Percentiles rank a stretch among this genome's conserved stretches.
These are phyloP conservation scores for Paramormyrops kingsleyae DNA, from an alignment of 2,113 vertebrate species.

Conservation along the genomic window DNA sequence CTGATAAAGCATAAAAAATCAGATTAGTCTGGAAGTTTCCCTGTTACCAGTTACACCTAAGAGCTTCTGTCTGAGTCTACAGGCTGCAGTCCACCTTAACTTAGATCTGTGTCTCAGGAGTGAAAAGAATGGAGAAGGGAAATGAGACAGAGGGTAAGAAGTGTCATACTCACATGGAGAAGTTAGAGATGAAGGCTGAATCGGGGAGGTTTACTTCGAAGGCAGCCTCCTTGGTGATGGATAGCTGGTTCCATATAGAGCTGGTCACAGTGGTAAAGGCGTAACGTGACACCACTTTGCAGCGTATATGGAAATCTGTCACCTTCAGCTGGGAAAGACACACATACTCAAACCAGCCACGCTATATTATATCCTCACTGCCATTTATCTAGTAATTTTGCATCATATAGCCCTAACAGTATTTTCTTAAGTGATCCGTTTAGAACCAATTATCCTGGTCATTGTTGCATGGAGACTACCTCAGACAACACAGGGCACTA, in stretches of 20 bases:
- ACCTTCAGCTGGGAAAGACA: conserved; percentile 57
- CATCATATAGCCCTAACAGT: background rate
- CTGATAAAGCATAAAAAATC: background rate
- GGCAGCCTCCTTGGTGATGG: conserved; percentile 62
- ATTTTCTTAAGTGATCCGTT: background rate
- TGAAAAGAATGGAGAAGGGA: background rate
- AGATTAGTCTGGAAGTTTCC: background rate
- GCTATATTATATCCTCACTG: background rate
- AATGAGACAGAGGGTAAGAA: background rate
- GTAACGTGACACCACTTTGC: conserved; percentile 65
- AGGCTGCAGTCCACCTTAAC: background rate
- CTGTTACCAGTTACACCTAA: background rate
- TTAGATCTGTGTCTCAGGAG: background rate
- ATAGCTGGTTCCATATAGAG: conserved; percentile 66
- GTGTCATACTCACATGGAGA: conserved; percentile 66
- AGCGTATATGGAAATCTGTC: conserved; percentile 66
- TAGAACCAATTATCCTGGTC: background rate
- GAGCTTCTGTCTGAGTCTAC: background rate
- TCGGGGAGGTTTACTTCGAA: conserved; percentile 73
- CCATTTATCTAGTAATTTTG: background rate
- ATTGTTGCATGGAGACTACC: background rate
- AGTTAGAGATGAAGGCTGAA: conserved; percentile 78
- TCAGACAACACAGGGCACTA: background rate
- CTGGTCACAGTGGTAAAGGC: conserved; percentile 64
- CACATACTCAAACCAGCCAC: background rate